Evolutionary conservation across 2,888 invertebrate genomes (phyloP), one percentile per base, ranked within the genome.

Genomic region (Dendrolimus pini): DNA sequence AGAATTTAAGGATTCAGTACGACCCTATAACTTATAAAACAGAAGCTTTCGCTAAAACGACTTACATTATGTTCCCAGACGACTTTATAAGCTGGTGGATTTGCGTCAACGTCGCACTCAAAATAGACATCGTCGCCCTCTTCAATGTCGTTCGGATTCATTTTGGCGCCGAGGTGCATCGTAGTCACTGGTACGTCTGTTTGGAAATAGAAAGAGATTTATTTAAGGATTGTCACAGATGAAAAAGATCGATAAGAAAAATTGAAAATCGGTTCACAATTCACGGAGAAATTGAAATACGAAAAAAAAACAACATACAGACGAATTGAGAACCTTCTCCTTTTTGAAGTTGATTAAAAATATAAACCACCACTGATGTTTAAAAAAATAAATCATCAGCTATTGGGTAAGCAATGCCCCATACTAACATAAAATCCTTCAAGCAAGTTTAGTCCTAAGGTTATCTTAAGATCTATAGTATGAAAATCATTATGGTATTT

Each of bases 41-140:
- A 30, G 12, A 47, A 47, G 47, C 47, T 47, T 47, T 47, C 12
- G 3, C 47, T 47, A 47, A 47, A 47, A 60, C 60, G 60, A 85
- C 91, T 90, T 68, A 91, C 91, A 65, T 91, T 88, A 68, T 91
- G 91, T 66, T 91, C 90, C 91, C 91, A 91, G 63, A 89, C 77
- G 65, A 91, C 86, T 85, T 91, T 91, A 74, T 91, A 91, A 62
- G 89, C 88, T 41, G 88, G 85, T 12, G 91, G 91, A 72, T 91
- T 89, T 64, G 91, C 90, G 67, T 86, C 87, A 58, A 91, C 89
- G 60, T 82, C 81, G 67, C 91, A 91, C 56, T 77, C 85, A 67
- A 91, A 91, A 70, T 90, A 89, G 7, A 88, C 87, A 69, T 89
- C 85, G 65, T 89, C 89, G 10, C 89, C 88, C 71, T 89, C 87